A percentile compares a stretch with the other conserved stretches of the same genome.
phyloP scores from a whole-genome alignment of 2,113 vertebrate genomes.

The Pristiophorus japonicus region DNA sequence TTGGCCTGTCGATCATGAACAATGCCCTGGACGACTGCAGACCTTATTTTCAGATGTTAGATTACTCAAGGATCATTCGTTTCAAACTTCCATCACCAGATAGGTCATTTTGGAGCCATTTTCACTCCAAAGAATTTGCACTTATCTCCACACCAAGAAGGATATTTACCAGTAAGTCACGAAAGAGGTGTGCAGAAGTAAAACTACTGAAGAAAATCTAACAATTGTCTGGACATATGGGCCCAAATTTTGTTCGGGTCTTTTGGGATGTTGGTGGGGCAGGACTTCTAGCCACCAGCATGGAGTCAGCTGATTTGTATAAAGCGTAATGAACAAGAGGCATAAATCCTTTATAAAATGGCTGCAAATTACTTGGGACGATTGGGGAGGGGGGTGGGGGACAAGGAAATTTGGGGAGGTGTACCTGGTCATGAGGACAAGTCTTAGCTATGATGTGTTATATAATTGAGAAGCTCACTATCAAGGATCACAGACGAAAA shows the following conservation, averaged over 20 bases:
- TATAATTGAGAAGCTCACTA: background rate
- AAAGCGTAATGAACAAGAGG: background rate
- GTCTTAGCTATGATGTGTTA: background rate
- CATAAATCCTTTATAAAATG: background rate
- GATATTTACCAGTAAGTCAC: background rate
- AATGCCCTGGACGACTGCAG: background rate
- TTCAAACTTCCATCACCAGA: background rate
- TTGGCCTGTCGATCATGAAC: background rate
- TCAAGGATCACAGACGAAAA: background rate
- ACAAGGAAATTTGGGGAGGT: background rate
- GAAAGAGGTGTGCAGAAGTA: background rate
- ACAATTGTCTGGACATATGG: background rate
- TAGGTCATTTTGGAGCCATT: background rate
- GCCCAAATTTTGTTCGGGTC: background rate
- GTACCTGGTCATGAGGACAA: background rate
- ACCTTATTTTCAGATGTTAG: background rate
- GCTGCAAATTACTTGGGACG: background rate
- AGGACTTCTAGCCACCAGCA: background rate
- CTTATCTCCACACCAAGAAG: background rate
- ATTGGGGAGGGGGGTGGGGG: too few relatives aligned
- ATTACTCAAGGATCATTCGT: background rate
- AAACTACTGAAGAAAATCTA: background rate
- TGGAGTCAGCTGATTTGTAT: background rate
- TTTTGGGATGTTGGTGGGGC: background rate
- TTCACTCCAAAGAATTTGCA: background rate